Evolutionary conservation across 2,888 invertebrate genomes (phyloP).

Genomic region (Neoitamus cyanurus): DNA sequence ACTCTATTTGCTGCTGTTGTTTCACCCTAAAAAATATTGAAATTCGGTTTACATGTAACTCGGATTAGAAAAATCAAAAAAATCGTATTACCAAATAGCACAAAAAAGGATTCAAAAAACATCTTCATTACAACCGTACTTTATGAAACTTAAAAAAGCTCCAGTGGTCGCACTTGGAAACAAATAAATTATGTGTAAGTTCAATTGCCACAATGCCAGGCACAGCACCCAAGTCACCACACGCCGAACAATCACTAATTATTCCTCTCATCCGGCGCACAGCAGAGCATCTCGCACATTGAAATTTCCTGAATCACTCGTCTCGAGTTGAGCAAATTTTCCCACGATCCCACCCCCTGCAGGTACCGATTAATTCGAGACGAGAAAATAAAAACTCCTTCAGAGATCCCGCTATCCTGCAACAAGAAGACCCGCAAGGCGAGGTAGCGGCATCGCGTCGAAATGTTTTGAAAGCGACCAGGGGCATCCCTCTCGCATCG

Average conservation of each 20-base stretch:
- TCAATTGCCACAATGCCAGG: too few species aligned
- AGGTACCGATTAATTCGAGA: background rate
- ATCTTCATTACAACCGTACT: too few species aligned
- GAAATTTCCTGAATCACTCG: background rate
- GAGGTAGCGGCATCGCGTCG: background rate
- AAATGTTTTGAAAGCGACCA: background rate
- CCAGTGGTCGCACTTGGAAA: too few species aligned
- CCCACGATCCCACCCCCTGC: slow-evolving; percentile 31
- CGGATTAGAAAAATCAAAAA: too few species aligned
- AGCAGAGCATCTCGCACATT: background rate
- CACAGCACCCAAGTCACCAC: background rate
- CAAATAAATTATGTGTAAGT: too few species aligned
- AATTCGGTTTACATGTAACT: too few species aligned
- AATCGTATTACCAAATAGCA: too few species aligned
- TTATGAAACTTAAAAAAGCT: too few species aligned
- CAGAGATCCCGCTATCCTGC: background rate
- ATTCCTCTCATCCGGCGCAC: background rate
- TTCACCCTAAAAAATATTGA: too few species aligned
- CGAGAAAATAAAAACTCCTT: background rate
- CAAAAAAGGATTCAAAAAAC: too few species aligned
- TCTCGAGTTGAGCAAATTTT: background rate
- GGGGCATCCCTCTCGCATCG: background rate
- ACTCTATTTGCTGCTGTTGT: too few species aligned
- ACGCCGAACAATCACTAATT: background rate
- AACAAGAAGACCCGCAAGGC: too few species aligned